Conservation (phyloP, 35 echinoderm and acorn worm species). For the Anneissia japonica region DNA sequence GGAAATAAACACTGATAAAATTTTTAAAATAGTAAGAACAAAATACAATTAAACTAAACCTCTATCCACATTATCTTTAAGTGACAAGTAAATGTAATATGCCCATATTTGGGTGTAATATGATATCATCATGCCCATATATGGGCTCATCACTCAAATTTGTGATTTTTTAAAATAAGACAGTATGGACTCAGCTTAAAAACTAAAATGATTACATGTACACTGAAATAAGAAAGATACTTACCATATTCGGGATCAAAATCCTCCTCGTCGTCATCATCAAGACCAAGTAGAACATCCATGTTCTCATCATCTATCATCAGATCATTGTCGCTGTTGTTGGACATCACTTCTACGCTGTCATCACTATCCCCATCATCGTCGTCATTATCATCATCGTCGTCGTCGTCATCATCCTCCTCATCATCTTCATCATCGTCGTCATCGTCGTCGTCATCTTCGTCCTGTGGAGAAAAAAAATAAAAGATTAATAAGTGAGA, state of each 20-base stretch:
- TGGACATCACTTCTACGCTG: conserved; percentile 11
- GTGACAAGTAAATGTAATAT: no score
- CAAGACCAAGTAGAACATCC: background rate
- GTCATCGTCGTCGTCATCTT: conserved; percentile 16
- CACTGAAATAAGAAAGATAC: no score
- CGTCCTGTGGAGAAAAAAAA: background rate
- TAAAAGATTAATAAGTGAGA: background rate
- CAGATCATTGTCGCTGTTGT: conserved; percentile 25
- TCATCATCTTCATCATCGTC: conserved; percentile 31
- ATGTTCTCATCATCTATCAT: conserved; percentile 15
- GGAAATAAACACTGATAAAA: no score
- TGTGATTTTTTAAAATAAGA: no score
- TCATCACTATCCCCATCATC: conserved; percentile 18
- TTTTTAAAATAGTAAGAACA: no score
- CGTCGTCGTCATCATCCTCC: conserved; percentile 25
- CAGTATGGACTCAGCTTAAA: no score
- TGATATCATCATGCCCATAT: no score
- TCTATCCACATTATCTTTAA: no score
- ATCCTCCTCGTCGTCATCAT: conserved; percentile 27
- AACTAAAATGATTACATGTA: no score
- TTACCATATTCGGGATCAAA: conserved; percentile 12
- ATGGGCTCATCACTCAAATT: no score
- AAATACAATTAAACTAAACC: no score
- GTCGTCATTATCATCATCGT: conserved; percentile 12
- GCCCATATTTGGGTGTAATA: no score